A percentile compares a stretch with the other conserved stretches of the same genome.
These are phyloP conservation scores for Philhelius pedissequus DNA, from an alignment of 2,888 invertebrate species.

Conservation along the genomic window DNA sequence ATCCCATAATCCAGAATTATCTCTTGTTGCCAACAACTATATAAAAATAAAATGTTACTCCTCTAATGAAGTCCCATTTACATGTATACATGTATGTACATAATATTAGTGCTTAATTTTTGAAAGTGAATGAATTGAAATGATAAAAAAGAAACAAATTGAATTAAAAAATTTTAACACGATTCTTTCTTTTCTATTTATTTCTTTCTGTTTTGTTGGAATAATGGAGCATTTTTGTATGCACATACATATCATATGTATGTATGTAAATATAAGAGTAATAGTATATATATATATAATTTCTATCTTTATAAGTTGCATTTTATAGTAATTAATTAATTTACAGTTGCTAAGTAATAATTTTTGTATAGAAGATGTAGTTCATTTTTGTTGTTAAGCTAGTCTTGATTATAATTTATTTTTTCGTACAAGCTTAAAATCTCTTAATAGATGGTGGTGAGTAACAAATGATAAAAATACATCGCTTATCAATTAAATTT, in stretches of 20 bases:
- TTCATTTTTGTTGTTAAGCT: slow-evolving; percentile 3
- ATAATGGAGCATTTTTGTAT: slow-evolving; percentile 52
- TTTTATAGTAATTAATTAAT: slow-evolving; percentile 36
- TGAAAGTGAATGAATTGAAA: too few relatives aligned
- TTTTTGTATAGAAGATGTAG: slow-evolving; percentile 10
- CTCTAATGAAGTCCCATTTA: too few relatives aligned
- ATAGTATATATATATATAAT: slow-evolving; percentile 40
- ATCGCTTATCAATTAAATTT: slow-evolving; percentile 30
- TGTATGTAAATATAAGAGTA: slow-evolving; percentile 63
- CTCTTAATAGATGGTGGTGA: slow-evolving; percentile 19
- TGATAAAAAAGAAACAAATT: background rate
- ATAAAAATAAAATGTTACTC: too few relatives aligned
- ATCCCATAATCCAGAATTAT: too few relatives aligned
- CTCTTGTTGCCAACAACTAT: too few relatives aligned
- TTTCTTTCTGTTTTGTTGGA: slow-evolving; percentile 43
- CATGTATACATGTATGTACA: too few relatives aligned
- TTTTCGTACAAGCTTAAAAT: slow-evolving; percentile 36
- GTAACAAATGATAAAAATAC: slow-evolving; percentile 59
- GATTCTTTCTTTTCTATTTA: slow-evolving; percentile 38
- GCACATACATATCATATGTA: slow-evolving; percentile 27
- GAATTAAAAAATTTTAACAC: slow-evolving; percentile 52
- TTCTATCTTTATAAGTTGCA: slow-evolving; percentile 51
- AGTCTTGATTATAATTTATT: slow-evolving; percentile 10
- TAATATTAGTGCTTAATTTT: too few relatives aligned
- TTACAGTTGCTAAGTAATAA: slow-evolving; percentile 49